Base-by-base conservation (phyloP, 2,888 invertebrate species). In the Pelosia muscerda region DNA sequence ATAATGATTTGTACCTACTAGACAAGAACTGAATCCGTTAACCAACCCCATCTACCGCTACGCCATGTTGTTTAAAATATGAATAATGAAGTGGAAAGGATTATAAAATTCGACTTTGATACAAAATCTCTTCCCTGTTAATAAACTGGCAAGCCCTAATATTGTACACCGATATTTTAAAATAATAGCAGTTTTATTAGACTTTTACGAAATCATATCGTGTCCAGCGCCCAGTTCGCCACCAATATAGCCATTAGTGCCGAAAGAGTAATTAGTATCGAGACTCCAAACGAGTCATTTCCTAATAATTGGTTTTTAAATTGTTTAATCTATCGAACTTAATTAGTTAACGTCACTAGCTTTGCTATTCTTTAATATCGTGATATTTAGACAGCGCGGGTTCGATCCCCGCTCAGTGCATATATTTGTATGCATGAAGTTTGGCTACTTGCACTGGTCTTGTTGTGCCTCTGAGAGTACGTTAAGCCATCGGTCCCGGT, bases 281-380 rank as follows among this genome's bases (percentile, higher is more conserved):
- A 63, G 23, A 54, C 72, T 53, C 63, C 58, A 70, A 66, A 65
- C 72, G 64, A 72, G 69, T 72, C 71, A 71, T 74, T 68, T 62
- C 69, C 67, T 66, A 72, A 65, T 79, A 72, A 78, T 78, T 71
- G 79, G 34, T 59, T 59, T 72, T 66, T 62, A 72, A 70, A 72
- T 72, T 66, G 72, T 68, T 59, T 65, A 49, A 78, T 70, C 74
- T 77, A 70, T 74, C 63, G 68, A 63, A 63, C 69, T 66, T 72
- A 71, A 67, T 68, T 69, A 25, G 42, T 38, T 38, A 15, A 4
- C 34, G 56, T 64, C 69, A 66, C 42, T 63, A 56, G 49, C 34
- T 25, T 68, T 59, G 60, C 63, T 38, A 38, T 38, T 38, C 38
- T 38, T 56, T 65, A 64, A 67, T 25, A 54, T 59, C 25, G 28